Base-by-base conservation (phyloP, 2,797 vertebrate genomes). In the Vireo griseus region DNA sequence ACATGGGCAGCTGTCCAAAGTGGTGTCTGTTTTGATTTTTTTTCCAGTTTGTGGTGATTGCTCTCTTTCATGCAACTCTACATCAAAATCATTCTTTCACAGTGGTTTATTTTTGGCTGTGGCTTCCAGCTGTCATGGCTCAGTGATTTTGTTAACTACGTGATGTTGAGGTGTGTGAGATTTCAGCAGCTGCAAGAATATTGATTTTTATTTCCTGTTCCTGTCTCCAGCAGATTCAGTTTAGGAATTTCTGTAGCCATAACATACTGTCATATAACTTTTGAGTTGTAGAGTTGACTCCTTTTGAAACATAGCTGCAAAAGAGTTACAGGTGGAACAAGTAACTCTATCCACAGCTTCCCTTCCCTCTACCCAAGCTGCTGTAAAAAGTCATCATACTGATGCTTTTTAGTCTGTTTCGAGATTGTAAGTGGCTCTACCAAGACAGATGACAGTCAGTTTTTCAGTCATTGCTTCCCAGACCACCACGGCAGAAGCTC, bases 31-130 rank as follows among this genome's bases (percentile, higher is more conserved):
- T 95, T 82, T 92, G 85, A 81, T 94, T 91, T 94, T 92, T 39
- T 90, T 88, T 67, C 74, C 77, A 63, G 7, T 96, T 95, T 92
- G 83, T 91, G 76, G n/a, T 92, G 90, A 94, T 94, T 92, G 69
- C 86, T 93, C 58, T 91, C 86, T 91, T 95, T 67, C 44, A 69
- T 81, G 51, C 40, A 75, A 71, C 67, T 79, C 44, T 57, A 40
- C 37, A 28, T 92, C 59, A 59, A 54, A 61, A 72, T 80, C 39
- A 9, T 65, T 68, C 66, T 90, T 92, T 92, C 40, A n/a, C 51
- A 44, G 77, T 62, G 83, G 71, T 79, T 84, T 92, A 25, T 76
- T 90, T 95, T 92, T 90, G 88, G 82, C 85, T 78, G 14, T 59
- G 55, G n/a, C 35, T 92, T 79, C 26, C 35, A 93, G 33, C 54